These are phyloP conservation scores for Parotia lawesii DNA, from an alignment of 2,113 vertebrate species.

Conservation along the genomic window DNA sequence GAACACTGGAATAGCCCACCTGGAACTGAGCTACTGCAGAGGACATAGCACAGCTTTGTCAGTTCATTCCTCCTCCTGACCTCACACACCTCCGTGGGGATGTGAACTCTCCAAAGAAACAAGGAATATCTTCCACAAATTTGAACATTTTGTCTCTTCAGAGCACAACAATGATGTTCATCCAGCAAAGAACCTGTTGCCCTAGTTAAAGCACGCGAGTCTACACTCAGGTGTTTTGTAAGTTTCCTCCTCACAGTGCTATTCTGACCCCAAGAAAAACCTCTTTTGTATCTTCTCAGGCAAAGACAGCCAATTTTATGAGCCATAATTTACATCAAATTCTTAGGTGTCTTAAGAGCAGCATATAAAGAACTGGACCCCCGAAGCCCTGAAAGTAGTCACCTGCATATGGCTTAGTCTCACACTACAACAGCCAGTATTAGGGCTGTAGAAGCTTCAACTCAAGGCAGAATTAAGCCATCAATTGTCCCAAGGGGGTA, in stretches of 20 bases:
- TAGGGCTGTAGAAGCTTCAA: background rate
- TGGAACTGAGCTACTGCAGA: background rate
- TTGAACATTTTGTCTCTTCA: background rate
- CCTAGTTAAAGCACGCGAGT: background rate
- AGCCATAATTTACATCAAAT: background rate
- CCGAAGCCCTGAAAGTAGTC: background rate
- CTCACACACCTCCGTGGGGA: background rate
- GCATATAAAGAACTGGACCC: background rate
- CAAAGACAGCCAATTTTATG: background rate
- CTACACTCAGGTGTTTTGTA: background rate
- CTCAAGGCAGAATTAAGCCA: background rate
- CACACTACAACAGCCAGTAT: background rate
- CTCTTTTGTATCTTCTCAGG: background rate
- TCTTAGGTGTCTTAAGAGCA: background rate
- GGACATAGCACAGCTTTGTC: background rate
- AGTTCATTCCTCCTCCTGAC: background rate
- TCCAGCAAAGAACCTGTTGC: background rate
- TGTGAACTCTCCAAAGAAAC: background rate
- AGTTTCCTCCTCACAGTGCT: background rate
- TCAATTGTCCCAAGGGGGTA: background rate
- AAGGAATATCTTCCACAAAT: background rate
- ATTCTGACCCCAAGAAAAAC: background rate
- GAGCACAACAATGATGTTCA: background rate
- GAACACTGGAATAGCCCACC: background rate
- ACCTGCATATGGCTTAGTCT: background rate